Evolutionary conservation across 2,797 vertebrate genomes (phyloP).

Genomic region (Tamandua tetradactyla): DNA sequence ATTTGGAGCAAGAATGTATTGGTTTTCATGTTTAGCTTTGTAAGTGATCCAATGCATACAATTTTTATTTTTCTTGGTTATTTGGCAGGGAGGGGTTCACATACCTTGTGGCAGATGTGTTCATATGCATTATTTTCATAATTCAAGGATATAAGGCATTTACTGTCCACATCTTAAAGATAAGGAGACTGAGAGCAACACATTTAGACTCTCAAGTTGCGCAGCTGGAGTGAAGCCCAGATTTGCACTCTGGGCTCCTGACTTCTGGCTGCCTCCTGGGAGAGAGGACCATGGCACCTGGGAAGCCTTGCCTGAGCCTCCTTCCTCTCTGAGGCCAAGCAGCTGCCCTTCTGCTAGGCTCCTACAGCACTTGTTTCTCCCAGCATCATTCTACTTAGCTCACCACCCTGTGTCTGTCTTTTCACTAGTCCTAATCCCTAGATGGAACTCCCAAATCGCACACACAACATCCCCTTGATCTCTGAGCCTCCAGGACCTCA

Average conservation of each 20-base stretch:
- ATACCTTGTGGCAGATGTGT: background rate
- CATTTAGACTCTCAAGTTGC: background rate
- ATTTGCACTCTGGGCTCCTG: background rate
- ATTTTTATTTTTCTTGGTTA: background rate
- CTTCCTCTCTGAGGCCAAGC: background rate
- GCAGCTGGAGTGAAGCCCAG: background rate
- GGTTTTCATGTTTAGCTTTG: background rate
- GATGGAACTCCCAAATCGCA: background rate
- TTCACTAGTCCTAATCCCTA: background rate
- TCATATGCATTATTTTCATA: background rate
- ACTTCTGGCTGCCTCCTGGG: background rate
- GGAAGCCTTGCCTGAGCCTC: background rate
- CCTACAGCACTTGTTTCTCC: background rate
- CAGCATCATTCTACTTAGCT: background rate
- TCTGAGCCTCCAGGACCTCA: background rate
- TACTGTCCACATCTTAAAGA: background rate
- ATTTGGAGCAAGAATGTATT: background rate
- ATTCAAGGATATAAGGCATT: background rate
- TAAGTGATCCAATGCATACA: background rate
- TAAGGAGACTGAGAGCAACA: background rate
- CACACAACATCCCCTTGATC: background rate
- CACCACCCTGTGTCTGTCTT: background rate
- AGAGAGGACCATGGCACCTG: background rate
- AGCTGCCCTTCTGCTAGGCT: background rate
- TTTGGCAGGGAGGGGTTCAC: background rate